Percentiles rank a stretch among this genome's conserved stretches.
Evolutionary conservation across 2,113 vertebrate genomes (phyloP).

Genomic region (Tauraco erythrolophus): DNA sequence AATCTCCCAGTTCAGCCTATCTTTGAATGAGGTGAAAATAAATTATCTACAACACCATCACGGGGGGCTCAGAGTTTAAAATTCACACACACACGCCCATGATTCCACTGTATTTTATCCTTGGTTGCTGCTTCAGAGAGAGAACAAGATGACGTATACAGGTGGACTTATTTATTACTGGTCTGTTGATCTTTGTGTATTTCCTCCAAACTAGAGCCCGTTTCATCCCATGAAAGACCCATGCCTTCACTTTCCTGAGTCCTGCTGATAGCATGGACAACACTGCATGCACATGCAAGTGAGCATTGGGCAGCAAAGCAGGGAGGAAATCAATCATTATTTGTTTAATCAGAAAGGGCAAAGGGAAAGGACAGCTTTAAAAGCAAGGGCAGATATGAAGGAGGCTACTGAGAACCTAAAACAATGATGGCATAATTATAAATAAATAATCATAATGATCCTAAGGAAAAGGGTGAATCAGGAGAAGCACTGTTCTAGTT

Average conservation of each 20-base stretch:
- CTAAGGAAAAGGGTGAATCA: not conserved
- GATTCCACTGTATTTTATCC: not conserved
- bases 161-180: not conserved
- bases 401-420: not conserved
- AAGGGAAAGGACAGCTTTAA: not conserved
- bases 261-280: not conserved
- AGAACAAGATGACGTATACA: not conserved
- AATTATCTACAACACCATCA: not conserved
- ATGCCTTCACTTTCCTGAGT: not conserved
- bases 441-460: not conserved
- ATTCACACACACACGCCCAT: not conserved
- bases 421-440: not conserved
- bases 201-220: not conserved
- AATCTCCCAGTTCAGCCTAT: not conserved
- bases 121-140: not conserved
- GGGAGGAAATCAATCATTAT: not conserved
- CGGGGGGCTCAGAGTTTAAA: not conserved
- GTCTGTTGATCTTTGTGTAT: not conserved
- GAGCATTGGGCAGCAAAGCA: not conserved
- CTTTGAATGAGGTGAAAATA: not conserved
- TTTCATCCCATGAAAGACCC: not conserved
- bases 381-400: not conserved
- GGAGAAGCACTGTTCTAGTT: not conserved
- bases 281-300: fast-evolving
- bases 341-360: not conserved